Percentiles rank a stretch among this genome's conserved stretches.
Evolutionary conservation across 1,140 invertebrate species (phyloP).

Genomic region (Alviniconcha marisindica): DNA sequence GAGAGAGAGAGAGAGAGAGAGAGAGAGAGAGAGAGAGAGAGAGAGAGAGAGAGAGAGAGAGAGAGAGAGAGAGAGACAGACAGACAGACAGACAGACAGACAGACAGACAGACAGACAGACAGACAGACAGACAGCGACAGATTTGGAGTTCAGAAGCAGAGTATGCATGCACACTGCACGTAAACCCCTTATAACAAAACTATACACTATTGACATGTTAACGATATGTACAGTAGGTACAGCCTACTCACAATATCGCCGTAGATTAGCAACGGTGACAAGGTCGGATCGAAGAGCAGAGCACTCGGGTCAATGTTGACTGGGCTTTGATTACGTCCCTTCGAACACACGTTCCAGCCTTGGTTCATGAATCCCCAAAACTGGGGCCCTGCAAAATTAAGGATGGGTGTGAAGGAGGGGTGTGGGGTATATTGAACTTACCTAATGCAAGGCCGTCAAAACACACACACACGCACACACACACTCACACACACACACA

Average conservation of each 20-base stretch:
- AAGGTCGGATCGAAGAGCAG: conserved; percentile 96
- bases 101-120: neutral
- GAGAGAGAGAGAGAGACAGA: neutral
- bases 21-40: neutral
- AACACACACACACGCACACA: neutral
- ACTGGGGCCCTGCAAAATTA: conserved; percentile 88
- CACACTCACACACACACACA: neutral
- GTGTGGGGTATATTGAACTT: neutral
- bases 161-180: neutral
- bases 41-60: neutral
- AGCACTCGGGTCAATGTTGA: conserved; percentile 94
- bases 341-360: conserved; percentile 97
- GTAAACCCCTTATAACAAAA: neutral
- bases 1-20: neutral
- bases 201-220: too few relatives aligned
- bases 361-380: conserved; percentile 97
- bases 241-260: conserved; percentile 85
- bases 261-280: conserved; percentile 91
- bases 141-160: neutral
- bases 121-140: neutral
- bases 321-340: conserved; percentile 94
- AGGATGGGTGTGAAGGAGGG: neutral
- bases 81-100: neutral
- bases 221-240: conserved; percentile 15
- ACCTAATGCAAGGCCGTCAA: neutral